A percentile compares a stretch with the other conserved stretches of the same genome.
Conservation (phyloP, 1,140 invertebrate species). For the Drosophila kurseongensis region DNA sequence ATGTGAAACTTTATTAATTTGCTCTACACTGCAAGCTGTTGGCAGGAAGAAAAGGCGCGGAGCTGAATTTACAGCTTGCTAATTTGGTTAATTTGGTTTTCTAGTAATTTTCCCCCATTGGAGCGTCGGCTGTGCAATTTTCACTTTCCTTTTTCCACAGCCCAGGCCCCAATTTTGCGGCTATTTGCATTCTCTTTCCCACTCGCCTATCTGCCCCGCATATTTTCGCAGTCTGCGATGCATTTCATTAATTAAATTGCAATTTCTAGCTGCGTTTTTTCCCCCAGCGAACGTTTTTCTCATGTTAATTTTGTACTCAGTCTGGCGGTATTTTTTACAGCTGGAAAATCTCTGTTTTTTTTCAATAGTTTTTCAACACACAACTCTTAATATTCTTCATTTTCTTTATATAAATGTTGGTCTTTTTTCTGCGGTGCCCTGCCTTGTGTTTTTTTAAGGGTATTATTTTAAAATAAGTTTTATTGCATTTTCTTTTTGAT, state of each 20-base stretch:
- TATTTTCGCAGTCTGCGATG: conserved; percentile 57
- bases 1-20: conserved; percentile 79
- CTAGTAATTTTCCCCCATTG: conserved; percentile 55
- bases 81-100: conserved; percentile 79
- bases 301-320: conserved; percentile 63
- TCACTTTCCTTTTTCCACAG: conserved; percentile 31
- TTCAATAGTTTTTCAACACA: not conserved
- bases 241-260: conserved; percentile 78
- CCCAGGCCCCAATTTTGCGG: conserved; percentile 32
- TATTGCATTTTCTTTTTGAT: conserved; percentile 8
- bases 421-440: not conserved
- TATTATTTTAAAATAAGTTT: conserved; percentile 50
- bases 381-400: conserved; percentile 1
- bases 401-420: not conserved
- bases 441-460: conserved; percentile 11
- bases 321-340: conserved; percentile 19
- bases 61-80: conserved; percentile 70
- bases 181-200: conserved; percentile 35
- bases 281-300: conserved; percentile 12
- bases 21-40: conserved; percentile 56
- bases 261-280: conserved; percentile 62
- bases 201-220: conserved; percentile 26
- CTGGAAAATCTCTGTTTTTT: conserved; percentile 11
- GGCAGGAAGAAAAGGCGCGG: conserved; percentile 22
- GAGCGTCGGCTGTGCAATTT: conserved; percentile 41